Percentiles rank a stretch among this genome's conserved stretches.
phyloP scores from a whole-genome alignment of 2,113 vertebrate species.

The Malurus cyaneus region DNA sequence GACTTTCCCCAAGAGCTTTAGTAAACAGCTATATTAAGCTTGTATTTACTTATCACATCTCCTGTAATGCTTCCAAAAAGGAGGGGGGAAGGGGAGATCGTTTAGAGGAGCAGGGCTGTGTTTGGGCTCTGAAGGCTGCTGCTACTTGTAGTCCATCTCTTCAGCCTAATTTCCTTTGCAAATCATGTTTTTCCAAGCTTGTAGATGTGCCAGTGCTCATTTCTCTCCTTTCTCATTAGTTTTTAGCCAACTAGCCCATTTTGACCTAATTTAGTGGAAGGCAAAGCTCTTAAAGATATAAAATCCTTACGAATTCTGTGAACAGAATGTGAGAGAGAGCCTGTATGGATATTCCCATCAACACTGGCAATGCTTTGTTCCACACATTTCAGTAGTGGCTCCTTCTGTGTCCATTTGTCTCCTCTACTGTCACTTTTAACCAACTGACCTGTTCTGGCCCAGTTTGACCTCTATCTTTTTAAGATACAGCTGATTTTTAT shows the following conservation, averaged over 20 bases:
- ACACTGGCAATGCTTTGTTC: background rate
- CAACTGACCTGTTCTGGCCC: background rate
- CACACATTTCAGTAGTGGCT: background rate
- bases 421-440: background rate
- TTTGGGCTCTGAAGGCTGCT: background rate
- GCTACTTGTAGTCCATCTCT: background rate
- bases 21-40: conserved; percentile 4
- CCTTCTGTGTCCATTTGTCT: background rate
- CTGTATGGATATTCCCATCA: background rate
- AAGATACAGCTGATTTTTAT: background rate
- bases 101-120: background rate
- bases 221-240: background rate
- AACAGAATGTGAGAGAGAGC: background rate
- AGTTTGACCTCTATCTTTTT: background rate
- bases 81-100: background rate
- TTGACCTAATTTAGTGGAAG: background rate
- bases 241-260: background rate
- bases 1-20: conserved; percentile 31
- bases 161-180: background rate
- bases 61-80: background rate
- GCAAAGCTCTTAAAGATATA: background rate
- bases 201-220: background rate
- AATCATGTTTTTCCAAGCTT: background rate
- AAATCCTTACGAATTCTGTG: background rate
- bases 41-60: conserved; percentile 1